Base-by-base conservation (phyloP, 2,113 vertebrate genomes). In the Collichthys lucidus region DNA sequence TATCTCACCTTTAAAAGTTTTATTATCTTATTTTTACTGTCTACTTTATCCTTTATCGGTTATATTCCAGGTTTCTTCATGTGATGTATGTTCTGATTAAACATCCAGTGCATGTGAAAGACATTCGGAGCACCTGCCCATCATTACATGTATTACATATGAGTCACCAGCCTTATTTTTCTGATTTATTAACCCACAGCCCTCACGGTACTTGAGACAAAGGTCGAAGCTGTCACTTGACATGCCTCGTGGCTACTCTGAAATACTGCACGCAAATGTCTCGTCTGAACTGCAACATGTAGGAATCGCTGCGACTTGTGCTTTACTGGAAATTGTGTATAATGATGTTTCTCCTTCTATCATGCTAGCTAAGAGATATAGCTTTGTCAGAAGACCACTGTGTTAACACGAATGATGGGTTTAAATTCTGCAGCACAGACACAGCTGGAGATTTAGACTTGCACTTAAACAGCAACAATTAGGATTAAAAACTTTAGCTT, bases 181-280 rank as follows among this genome's bases (percentile, higher is more conserved):
- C 11, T 60, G 64, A 78, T 49, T 61, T 50, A 69, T 77, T 11
- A 66, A 16, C n/a, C n/a, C 14, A 4, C 19, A 53, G 17, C 47
- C 31, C 29, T 49, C 55, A 60, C 2, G 0, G 1, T 68, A 11
- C 20, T 0, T 68, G 20, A 3, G n/a, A 40, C 9, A 40, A 77
- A 68, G 29, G 44, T 60, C 63, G 40, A 4, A 78, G 55, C 55
- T 69, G 56, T 69, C 53, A 47, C 14, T 15, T 49, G 64, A 67
- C 40, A 56, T 65, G 74, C 61, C 74, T 40, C 7, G 66, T 44
- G 57, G 66, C 57, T n/a, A 5, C 11, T 16, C 42, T 56, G 6
- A 76, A 55, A 46, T 65, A 17, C 59, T 19, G 20, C 19, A 5
- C 6, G 0, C 46, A 74, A 57, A 6, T n/a, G 10, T 74, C 10